Evolutionary conservation across 2,113 vertebrate genomes (phyloP).

Genomic region (Macquaria ambigua): DNA sequence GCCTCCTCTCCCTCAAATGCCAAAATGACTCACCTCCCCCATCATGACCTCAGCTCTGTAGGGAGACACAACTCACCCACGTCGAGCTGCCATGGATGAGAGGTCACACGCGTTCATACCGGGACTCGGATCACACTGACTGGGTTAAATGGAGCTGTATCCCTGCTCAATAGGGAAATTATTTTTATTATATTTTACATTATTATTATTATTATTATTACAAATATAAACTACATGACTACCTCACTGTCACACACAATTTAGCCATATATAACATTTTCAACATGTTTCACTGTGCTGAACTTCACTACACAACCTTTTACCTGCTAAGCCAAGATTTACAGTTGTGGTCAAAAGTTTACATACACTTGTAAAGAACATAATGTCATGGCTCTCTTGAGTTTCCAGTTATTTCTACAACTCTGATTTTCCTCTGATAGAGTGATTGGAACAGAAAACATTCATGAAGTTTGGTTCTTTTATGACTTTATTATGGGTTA

Average conservation of each 20-base stretch:
- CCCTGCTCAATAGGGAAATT: neutral
- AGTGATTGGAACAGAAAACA: too few relatives aligned
- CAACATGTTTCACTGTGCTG: neutral
- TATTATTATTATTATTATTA: neutral
- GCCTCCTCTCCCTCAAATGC: conserved; percentile 57
- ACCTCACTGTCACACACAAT: conserved; percentile 12
- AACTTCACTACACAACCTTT: neutral
- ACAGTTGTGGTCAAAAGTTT: too few relatives aligned
- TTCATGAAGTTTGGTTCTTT: too few relatives aligned
- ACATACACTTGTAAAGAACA: too few relatives aligned
- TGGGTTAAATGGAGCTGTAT: conserved; percentile 14
- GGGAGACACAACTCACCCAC: conserved; percentile 58
- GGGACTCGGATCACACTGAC: neutral
- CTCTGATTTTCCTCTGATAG: too few relatives aligned
- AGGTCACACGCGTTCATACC: conserved; percentile 33
- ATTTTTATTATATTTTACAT: neutral
- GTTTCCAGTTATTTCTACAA: too few relatives aligned
- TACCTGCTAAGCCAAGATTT: neutral
- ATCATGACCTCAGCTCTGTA: conserved; percentile 68
- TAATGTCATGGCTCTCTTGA: too few relatives aligned
- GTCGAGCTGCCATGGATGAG: conserved; percentile 33
- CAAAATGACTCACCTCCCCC: conserved; percentile 75
- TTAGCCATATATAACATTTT: conserved; percentile 5
- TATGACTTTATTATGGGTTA: too few relatives aligned
- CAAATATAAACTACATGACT: neutral